Evolutionary conservation across 2,113 vertebrate genomes (phyloP), one percentile per base, ranked within the genome.

Genomic region (Accipiter virgatus): DNA sequence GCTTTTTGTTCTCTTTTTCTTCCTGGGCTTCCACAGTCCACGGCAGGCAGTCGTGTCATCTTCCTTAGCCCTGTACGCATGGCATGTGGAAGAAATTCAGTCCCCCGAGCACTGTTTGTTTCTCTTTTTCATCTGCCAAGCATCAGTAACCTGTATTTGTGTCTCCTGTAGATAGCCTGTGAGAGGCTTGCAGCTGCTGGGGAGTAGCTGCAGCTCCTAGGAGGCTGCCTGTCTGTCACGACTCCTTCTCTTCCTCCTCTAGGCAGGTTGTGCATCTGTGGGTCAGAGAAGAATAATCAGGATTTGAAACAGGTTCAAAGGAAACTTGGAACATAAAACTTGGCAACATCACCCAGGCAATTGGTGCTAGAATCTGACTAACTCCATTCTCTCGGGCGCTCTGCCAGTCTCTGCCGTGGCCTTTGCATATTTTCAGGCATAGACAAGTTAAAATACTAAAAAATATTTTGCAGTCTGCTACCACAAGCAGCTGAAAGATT

Each of bases 361-460:
- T 43, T 88, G 94, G 87, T 95, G 84, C 59, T 95, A 87, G 89
- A 93, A 93, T 97, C 87, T 95, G 93, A 96, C 94, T 94, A 95
- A 94, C 59, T 91, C 78, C n/a, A 47, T 78, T 91, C 66, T 92
- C 91, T 95, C 1, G 0, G 94, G 95, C 90, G 0, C 63, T 94
- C 62, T 91, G 91, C 95, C 94, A 97, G 86, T 67, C 78, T 94
- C 89, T 91, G 84, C 90, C 93, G 78, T 90, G 93, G 89, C 91
- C 96, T 94, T 93, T 95, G 85, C 91, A 90, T 94, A 96, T 95
- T 97, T 97, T 96, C 86, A 95, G 87, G 63, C 89, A 97, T 5
- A 97, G 78, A 62, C 74, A 95, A 95, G 81, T 91, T 95, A 73
- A 94, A 95, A 96, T 88, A 96, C 77, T 79, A 88, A 95, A 91